These are phyloP conservation scores for Apoda limacodes DNA, from an alignment of 2,888 invertebrate species.

Conservation along the genomic window DNA sequence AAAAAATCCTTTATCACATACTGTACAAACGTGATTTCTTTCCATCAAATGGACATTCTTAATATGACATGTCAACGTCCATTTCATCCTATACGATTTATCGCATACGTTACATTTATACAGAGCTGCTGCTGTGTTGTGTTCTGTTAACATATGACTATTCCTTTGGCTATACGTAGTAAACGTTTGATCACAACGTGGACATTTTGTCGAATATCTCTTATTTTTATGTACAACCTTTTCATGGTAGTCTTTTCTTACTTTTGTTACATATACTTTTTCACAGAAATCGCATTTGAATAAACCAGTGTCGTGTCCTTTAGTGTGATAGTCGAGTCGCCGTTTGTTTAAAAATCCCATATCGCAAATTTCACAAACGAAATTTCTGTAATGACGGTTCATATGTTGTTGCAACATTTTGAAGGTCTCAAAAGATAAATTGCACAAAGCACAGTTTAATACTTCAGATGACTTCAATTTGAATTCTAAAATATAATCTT, in stretches of 20 bases:
- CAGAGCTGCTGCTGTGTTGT: slow-evolving; percentile 18
- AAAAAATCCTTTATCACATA: slow-evolving; percentile 25
- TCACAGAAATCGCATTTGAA: slow-evolving; percentile 26
- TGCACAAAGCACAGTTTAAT: slow-evolving; percentile 25
- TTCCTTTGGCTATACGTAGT: slow-evolving; percentile 13
- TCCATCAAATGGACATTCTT: slow-evolving; percentile 21
- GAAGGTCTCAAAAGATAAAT: slow-evolving; percentile 22
- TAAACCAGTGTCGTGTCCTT: slow-evolving; percentile 19
- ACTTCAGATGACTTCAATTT: slow-evolving; percentile 27
- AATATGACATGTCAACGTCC: slow-evolving; percentile 24
- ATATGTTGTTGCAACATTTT: slow-evolving; percentile 31
- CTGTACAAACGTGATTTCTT: slow-evolving; percentile 22
- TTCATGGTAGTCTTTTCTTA: slow-evolving; percentile 26
- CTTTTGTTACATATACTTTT: slow-evolving; percentile 24
- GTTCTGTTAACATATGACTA: slow-evolving; percentile 23
- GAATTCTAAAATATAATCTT: slow-evolving; percentile 32
- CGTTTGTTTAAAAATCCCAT: slow-evolving; percentile 22
- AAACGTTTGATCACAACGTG: slow-evolving; percentile 21
- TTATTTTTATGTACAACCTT: slow-evolving; percentile 14
- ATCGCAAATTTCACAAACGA: slow-evolving; percentile 27
- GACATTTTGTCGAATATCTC: slow-evolving; percentile 26
- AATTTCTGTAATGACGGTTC: slow-evolving; percentile 29
- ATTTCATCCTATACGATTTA: slow-evolving; percentile 33
- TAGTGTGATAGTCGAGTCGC: slow-evolving; percentile 13
- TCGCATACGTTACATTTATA: slow-evolving; percentile 27